Base-by-base conservation (phyloP, 2,888 invertebrate genomes). In the Cheilosia soror region DNA sequence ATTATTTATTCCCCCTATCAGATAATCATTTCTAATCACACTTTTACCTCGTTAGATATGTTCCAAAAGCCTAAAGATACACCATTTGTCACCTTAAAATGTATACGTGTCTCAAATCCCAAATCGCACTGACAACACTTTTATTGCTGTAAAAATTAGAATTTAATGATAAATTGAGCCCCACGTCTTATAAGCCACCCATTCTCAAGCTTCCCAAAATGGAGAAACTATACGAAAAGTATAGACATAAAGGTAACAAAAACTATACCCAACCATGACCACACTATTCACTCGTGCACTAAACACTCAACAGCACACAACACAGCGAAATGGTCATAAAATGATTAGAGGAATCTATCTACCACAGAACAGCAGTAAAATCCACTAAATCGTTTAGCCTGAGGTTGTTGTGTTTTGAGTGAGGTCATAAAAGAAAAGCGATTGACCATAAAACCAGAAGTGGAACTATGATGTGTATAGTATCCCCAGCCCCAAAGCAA, bases 341-440 rank as follows among this genome's bases (percentile, higher is more conserved):
- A 81, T 87, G 73, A 87, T 85, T 85, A 85, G 85, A 85, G 76
- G 85, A 76, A 85, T 85, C 85, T 81, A 85, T 85, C 81, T 85
- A 85, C 85, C 85, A 62, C 85, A 85, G 81, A 81, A 81, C 76
- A 77, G 85, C 76, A 77, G 77, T 85, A 85, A 85, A 85, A 85
- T 77, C 76, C 75, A 81, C 85, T 85, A 85, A 85, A 85, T 77
- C 81, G 85, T 76, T 85, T 80, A 76, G 76, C 81, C 72, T 42
- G 63, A 81, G 76, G 76, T 65, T 68, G 71, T 76, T 77, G 81
- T 72, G 76, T 85, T 81, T 81, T 85, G 71, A 85, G 85, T 81
- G 75, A 85, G 81, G 81, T 81, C 85, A 73, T 85, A 81, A 85
- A 85, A 85, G 63, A 81, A 85, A 85, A 85, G 81, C 85, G 85